phyloP scores from a whole-genome alignment of 37 sponge, comb jelly and placozoan genomes.

The Chondrilla cf. caribensis region DNA sequence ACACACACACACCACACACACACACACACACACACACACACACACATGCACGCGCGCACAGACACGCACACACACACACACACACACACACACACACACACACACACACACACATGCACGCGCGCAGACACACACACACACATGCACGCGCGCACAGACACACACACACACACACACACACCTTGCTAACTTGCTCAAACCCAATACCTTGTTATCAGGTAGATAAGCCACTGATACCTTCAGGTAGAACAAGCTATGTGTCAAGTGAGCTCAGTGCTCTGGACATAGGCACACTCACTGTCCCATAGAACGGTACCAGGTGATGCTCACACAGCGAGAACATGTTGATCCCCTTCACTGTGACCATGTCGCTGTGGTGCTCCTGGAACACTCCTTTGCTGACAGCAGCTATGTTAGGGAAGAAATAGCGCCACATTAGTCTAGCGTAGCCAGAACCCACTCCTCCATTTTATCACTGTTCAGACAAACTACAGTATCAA shows the following conservation, averaged over 20 bases:
- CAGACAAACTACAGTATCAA: neutral
- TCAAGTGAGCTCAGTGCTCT: too few relatives aligned
- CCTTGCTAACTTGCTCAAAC: conserved; percentile 96
- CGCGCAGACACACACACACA: neutral
- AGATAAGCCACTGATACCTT: conserved; percentile 91
- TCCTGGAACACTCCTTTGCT: conserved; percentile 84
- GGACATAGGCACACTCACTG: conserved; percentile 24
- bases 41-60: too few relatives aligned
- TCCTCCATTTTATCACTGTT: too few relatives aligned
- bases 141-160: neutral
- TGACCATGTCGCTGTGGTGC: conserved; percentile 94
- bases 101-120: neutral
- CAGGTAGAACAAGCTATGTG: conserved; percentile 1
- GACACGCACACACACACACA: neutral
- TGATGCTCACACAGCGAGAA: conserved; percentile 99
- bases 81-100: too few relatives aligned
- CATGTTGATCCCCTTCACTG: conserved; percentile 89
- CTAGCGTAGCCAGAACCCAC: too few relatives aligned
- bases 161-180: conserved; percentile 25
- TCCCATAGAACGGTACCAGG: conserved; percentile 95
- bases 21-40: too few relatives aligned
- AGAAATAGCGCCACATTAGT: neutral
- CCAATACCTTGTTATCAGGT: conserved; percentile 86
- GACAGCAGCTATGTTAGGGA: conserved; percentile 59
- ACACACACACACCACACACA: too few relatives aligned